These are phyloP conservation scores for Trichogramma evanescens DNA, from an alignment of 2,888 invertebrate genomes.

Conservation along the genomic window DNA sequence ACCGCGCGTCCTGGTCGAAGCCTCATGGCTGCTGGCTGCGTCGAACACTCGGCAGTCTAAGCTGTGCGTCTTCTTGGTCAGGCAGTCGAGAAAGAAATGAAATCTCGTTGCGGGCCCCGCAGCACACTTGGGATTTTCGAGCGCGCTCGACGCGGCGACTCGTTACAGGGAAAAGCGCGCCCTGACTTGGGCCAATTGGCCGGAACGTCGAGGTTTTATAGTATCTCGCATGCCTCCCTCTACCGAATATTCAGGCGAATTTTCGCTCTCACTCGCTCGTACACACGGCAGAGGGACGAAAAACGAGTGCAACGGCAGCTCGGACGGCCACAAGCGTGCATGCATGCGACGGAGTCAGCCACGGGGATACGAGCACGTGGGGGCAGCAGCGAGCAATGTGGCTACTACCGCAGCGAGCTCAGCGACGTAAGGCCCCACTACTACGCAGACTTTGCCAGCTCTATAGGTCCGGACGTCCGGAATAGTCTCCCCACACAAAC, in stretches of 20 bases:
- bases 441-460: too few species aligned
- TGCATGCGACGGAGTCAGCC: too few species aligned
- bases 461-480: too few species aligned
- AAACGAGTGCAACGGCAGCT: neutral
- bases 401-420: too few species aligned
- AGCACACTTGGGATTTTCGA: constrained; percentile 40
- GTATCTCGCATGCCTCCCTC: constrained; percentile 10
- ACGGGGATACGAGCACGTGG: too few species aligned
- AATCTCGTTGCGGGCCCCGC: constrained; percentile 37
- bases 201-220: constrained; percentile 47
- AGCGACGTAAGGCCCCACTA: too few species aligned
- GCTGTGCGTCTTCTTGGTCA: too few species aligned
- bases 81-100: neutral
- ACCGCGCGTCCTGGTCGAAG: constrained; percentile 46
- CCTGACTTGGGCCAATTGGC: constrained; percentile 40
- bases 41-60: neutral
- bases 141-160: constrained; percentile 23
- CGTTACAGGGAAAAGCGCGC: constrained; percentile 36
- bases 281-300: neutral
- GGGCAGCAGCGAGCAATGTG: too few species aligned
- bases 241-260: neutral
- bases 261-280: neutral
- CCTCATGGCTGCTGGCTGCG: constrained; percentile 36
- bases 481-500: too few species aligned
- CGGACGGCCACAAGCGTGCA: too few species aligned